Base-by-base conservation (phyloP, 2,113 vertebrate species). In the Dicaeum eximium region DNA sequence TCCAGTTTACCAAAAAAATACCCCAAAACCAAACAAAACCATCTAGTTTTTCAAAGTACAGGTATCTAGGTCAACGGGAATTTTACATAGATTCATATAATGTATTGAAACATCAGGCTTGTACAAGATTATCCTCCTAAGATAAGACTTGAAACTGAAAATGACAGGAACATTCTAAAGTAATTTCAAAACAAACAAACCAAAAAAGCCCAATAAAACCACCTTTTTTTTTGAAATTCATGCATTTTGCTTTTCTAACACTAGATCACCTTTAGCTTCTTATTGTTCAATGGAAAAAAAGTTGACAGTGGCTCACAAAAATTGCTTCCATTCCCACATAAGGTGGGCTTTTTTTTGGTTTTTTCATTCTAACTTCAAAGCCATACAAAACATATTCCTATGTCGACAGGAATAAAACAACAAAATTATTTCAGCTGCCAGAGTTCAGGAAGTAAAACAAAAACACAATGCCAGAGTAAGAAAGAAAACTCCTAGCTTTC, bases 391-490 rank as follows among this genome's bases (percentile, higher is more conserved):
- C 80, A 95, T 20, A 33, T 93, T 95, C 54, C 90, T 80, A 66
- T 37, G 31, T 92, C 92, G 92, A 72, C 67, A 93, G 80, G 82
- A 92, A 93, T 89, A 93, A 95, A 95, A 89, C 90, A 97, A 97
- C 93, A 96, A 90, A 97, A 98, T 97, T 96, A 97, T 98, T 98
- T 97, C 92, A 97, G 95, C 93, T 97, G 95, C 93, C 37, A 15
- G 64, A 97, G 70, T 93, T 95, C 86, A 97, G 96, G 93, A 97
- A 97, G 78, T 88, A 88, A 96, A 97, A 95, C 93, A 97, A 96
- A 97, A 96, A 69, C 87, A 97, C 1, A 35, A 96, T 93, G 64
- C 56, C 90, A 89, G 84, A 95, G 78, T 37, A 96, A 95, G 94
- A 95, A 92, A 64, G 79, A 77, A 91, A 93, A 88, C 51, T 95